Conservation (phyloP, 2,113 vertebrate species). For the Excalfactoria chinensis region DNA sequence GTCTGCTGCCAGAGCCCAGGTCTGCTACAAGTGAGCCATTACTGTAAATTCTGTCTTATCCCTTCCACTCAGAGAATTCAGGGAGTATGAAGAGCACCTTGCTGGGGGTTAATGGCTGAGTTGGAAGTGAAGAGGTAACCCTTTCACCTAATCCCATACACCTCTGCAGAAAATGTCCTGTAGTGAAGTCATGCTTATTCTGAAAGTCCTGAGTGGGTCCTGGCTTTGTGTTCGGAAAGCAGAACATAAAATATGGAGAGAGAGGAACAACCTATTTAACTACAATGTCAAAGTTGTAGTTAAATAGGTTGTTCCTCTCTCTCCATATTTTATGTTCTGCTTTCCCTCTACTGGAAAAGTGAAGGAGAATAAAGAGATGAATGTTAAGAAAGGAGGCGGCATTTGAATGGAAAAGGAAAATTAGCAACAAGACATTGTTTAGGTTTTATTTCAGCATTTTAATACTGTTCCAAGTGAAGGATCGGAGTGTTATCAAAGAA, state of each 20-base stretch:
- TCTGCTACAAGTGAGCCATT: background rate
- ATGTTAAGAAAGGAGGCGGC: background rate
- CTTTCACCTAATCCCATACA: background rate
- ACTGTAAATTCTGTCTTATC: background rate
- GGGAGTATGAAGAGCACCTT: background rate
- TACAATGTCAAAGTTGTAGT: no score
- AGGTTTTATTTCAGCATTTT: background rate
- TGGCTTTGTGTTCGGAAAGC: background rate
- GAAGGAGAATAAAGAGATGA: background rate
- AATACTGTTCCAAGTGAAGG: conserved; percentile 4
- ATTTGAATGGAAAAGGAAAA: background rate
- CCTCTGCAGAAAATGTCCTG: background rate
- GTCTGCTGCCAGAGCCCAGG: background rate
- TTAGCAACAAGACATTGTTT: background rate
- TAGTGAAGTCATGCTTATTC: background rate
- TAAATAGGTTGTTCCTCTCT: background rate
- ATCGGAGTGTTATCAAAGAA: background rate
- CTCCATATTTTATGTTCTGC: background rate
- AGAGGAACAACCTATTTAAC: no score
- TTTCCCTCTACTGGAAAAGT: background rate
- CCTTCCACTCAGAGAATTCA: background rate
- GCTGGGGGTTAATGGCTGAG: background rate
- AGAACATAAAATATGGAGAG: no score
- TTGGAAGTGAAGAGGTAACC: background rate
- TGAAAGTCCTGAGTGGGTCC: background rate